Percentiles rank a stretch among this genome's conserved stretches.
These are phyloP conservation scores for Gadus chalcogrammus DNA, from an alignment of 2,113 vertebrate genomes.

Conservation along the genomic window DNA sequence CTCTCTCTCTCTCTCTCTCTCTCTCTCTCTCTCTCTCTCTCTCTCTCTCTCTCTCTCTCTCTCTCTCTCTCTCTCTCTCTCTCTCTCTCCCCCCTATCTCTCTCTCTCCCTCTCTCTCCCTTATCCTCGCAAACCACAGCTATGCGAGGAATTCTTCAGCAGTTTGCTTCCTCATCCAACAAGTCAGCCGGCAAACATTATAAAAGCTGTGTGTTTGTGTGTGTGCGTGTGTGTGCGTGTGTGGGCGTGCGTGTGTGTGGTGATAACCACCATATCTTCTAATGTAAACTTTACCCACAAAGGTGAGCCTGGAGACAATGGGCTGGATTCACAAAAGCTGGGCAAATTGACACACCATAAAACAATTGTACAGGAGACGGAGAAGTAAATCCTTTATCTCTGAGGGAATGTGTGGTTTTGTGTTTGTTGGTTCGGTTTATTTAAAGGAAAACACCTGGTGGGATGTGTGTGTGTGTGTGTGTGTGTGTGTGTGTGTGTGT, in stretches of 20 bases:
- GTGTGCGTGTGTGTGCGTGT: slow-evolving; percentile 25
- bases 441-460: neutral
- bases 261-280: slow-evolving; percentile 53
- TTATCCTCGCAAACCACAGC: slow-evolving; percentile 44
- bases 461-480: neutral
- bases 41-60: no score
- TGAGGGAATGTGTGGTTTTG: slow-evolving; percentile 28
- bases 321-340: no score
- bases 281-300: slow-evolving; percentile 60
- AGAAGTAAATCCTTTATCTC: neutral
- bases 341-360: slow-evolving; percentile 36
- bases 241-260: slow-evolving; percentile 16
- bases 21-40: no score
- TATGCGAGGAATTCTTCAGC: slow-evolving; percentile 53
- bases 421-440: slow-evolving; percentile 15
- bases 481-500: no score
- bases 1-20: no score
- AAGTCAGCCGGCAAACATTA: slow-evolving; percentile 58
- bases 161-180: slow-evolving; percentile 38
- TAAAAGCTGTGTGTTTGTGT: slow-evolving; percentile 48
- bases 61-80: no score
- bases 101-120: neutral
- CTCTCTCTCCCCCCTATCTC: neutral
- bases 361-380: slow-evolving; percentile 29
- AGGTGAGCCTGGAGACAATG: slow-evolving; percentile 18